phyloP scores from a whole-genome alignment of 1,140 invertebrate species.

The Caenorhabditis briggsae region DNA sequence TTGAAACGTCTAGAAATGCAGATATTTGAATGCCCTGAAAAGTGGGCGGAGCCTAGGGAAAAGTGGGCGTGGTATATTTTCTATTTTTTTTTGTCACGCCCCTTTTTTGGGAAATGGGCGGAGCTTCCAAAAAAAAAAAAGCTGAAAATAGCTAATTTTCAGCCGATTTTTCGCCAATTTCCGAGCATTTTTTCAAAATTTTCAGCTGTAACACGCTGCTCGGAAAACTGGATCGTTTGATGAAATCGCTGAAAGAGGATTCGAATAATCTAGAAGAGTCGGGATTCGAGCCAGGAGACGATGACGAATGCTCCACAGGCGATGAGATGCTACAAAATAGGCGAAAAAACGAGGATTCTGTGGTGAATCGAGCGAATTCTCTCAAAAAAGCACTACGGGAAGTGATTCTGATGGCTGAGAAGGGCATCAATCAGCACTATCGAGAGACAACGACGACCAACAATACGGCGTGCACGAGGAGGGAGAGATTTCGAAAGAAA shows the following conservation, averaged over 20 bases:
- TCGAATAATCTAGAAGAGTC: constrained; percentile 10
- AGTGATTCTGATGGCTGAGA: constrained; percentile 80
- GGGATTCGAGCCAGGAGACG: constrained; percentile 11
- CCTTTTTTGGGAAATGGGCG: too few relatives aligned
- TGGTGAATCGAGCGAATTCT: constrained; percentile 52
- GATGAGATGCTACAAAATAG: constrained; percentile 16
- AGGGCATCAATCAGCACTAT: constrained; percentile 81
- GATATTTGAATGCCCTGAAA: too few relatives aligned
- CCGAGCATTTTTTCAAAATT: not conserved
- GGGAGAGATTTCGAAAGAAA: constrained; percentile 66
- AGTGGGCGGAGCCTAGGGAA: too few relatives aligned
- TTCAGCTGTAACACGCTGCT: constrained; percentile 57
- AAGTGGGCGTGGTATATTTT: too few relatives aligned
- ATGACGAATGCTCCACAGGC: constrained; percentile 8
- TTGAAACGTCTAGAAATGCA: too few relatives aligned
- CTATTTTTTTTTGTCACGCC: too few relatives aligned
- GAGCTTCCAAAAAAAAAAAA: too few relatives aligned
- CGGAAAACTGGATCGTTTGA: constrained; percentile 58
- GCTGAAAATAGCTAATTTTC: too few relatives aligned
- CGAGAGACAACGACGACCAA: constrained; percentile 41
- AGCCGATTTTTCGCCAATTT: too few relatives aligned
- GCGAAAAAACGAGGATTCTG: not conserved
- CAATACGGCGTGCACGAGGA: constrained; percentile 52
- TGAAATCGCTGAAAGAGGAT: constrained; percentile 56
- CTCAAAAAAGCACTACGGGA: constrained; percentile 63